A percentile compares a stretch with the other conserved stretches of the same genome.
phyloP scores from a whole-genome alignment of 2,888 invertebrate species.

The Lamellibrachia columna region DNA sequence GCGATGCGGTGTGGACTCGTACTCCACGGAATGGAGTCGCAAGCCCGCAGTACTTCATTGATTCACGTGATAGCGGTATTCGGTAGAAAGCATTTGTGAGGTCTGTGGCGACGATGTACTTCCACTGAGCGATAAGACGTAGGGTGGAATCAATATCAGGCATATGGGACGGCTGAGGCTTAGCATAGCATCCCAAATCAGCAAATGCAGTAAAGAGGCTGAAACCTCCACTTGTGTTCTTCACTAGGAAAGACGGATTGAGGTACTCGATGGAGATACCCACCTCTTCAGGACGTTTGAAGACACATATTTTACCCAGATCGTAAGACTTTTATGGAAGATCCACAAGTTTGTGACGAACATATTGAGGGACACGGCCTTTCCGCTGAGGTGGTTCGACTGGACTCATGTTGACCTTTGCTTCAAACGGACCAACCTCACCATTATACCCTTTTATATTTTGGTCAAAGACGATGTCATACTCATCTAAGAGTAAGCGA shows the following conservation, averaged over 20 bases:
- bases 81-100: background rate
- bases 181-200: constrained; percentile 8
- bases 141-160: constrained; percentile 25
- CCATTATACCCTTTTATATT: background rate
- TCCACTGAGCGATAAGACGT: constrained; percentile 25
- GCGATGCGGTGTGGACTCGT: background rate
- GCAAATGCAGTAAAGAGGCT: constrained; percentile 17
- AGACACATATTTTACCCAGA: background rate
- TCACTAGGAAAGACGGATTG: background rate
- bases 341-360: background rate
- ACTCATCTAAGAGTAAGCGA: background rate
- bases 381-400: background rate
- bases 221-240: constrained; percentile 13
- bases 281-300: background rate
- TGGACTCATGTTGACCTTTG: background rate
- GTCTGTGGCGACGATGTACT: background rate
- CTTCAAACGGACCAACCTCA: background rate
- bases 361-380: background rate
- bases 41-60: background rate
- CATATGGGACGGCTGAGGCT: constrained; percentile 26
- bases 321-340: background rate
- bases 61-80: background rate
- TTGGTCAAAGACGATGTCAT: background rate
- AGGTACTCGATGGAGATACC: background rate
- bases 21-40: too few relatives aligned